phyloP scores from a whole-genome alignment of 2,797 vertebrate species.

The Apodemus agrarius region DNA sequence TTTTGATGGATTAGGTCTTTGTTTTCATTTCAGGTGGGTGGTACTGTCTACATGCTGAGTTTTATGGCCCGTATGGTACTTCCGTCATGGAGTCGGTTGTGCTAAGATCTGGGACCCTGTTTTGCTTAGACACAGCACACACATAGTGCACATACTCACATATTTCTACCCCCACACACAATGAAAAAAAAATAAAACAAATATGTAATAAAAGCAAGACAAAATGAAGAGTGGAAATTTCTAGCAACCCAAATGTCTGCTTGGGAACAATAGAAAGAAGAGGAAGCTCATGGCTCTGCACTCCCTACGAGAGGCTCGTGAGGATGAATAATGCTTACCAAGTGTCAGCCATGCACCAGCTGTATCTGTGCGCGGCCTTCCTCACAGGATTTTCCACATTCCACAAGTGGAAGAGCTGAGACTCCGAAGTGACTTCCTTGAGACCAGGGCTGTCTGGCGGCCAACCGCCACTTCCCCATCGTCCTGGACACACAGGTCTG shows the following conservation, averaged over 20 bases:
- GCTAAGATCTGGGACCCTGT: not conserved
- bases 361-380: not conserved
- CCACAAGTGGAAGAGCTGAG: not conserved
- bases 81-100: not conserved
- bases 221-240: not conserved
- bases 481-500: not conserved
- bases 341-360: not conserved
- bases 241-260: not conserved
- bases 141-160: not conserved
- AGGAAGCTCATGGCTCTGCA: not conserved
- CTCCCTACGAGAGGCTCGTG: not conserved
- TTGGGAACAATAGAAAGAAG: not conserved
- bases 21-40: not conserved
- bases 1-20: not conserved
- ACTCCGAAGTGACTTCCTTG: not conserved
- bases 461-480: not conserved
- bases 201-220: not conserved
- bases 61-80: not conserved
- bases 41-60: not conserved
- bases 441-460: not conserved
- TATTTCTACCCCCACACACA: not conserved
- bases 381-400: conserved; percentile 12
- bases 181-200: not conserved
- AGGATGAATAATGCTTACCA: not conserved
- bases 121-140: not conserved